Evolutionary conservation across 1,140 invertebrate species (phyloP).

Genomic region (Drosophila lacteicornis): DNA sequence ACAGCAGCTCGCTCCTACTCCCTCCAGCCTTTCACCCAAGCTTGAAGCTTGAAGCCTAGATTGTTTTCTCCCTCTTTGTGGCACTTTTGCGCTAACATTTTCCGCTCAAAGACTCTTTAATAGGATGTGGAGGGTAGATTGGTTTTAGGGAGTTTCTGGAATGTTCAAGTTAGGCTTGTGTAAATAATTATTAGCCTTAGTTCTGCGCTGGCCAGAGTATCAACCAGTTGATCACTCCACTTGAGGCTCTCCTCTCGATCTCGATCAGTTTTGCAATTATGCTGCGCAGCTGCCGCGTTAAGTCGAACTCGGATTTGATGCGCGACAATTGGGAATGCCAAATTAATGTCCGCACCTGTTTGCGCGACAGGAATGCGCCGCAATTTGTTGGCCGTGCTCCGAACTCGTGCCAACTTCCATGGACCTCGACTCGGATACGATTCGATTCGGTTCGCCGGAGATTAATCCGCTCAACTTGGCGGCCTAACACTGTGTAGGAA

Average conservation of each 20-base stretch:
- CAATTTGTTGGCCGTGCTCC: conserved; percentile 33
- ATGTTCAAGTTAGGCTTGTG: too few species aligned
- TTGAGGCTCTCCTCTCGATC: background rate
- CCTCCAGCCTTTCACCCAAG: conserved; percentile 1
- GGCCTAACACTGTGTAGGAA: background rate
- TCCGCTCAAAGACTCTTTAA: conserved; percentile 46
- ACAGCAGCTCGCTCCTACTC: conserved; percentile 8
- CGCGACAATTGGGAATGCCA: conserved; percentile 50
- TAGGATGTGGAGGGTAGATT: background rate
- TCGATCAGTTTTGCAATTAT: conserved; percentile 38
- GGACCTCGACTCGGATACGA: conserved; percentile 1
- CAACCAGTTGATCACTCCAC: background rate
- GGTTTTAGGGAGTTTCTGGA: background rate
- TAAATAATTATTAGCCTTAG: background rate
- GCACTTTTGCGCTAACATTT: conserved; percentile 47
- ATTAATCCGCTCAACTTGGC: background rate
- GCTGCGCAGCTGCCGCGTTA: conserved; percentile 43
- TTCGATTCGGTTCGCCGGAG: conserved; percentile 3
- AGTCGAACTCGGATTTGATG: conserved; percentile 30
- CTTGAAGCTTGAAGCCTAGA: background rate
- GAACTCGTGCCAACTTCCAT: conserved; percentile 28
- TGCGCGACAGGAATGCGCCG: conserved; percentile 45
- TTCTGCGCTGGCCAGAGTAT: background rate
- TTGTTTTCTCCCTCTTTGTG: background rate
- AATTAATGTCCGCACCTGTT: conserved; percentile 55